phyloP scores from a whole-genome alignment of 2,113 vertebrate species.

The Illadopsis cleaveri region DNA sequence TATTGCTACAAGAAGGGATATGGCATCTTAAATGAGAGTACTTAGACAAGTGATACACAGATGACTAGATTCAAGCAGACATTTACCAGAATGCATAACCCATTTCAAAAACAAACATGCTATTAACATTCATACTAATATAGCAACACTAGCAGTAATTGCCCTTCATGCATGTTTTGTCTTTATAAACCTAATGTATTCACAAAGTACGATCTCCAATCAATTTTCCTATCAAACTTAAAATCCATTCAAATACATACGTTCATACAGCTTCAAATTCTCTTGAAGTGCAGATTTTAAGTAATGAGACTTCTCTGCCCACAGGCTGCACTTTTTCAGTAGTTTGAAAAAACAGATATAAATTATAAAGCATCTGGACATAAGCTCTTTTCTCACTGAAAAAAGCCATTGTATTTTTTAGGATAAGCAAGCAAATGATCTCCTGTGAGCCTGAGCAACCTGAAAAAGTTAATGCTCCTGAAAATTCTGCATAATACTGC shows the following conservation, averaged over 20 bases:
- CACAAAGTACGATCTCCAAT: conserved; percentile 79
- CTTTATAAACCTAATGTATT: conserved; percentile 79
- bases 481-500: not conserved
- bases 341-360: not conserved
- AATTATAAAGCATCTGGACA: conserved; percentile 34
- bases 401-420: not conserved
- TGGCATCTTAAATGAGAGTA: conserved; percentile 94
- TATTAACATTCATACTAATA: conserved; percentile 86
- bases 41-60: conserved; percentile 87
- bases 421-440: not conserved
- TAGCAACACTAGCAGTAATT: conserved; percentile 82
- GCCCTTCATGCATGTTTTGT: conserved; percentile 82
- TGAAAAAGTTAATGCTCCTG: conserved; percentile 26
- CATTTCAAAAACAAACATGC: conserved; percentile 86
- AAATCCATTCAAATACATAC: conserved; percentile 43
- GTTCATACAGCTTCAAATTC: conserved; percentile 67
- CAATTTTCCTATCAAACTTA: conserved; percentile 76
- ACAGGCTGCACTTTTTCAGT: not conserved
- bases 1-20: conserved; percentile 88
- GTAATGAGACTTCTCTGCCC: conserved; percentile 10
- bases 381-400: not conserved
- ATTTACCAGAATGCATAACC: conserved; percentile 85
- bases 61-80: conserved; percentile 86
- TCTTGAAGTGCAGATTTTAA: conserved; percentile 52
- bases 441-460: not conserved